A percentile compares a stretch with the other conserved stretches of the same genome.
Evolutionary conservation across 2,888 invertebrate genomes (phyloP).

Genomic region (Diogma glabrata): DNA sequence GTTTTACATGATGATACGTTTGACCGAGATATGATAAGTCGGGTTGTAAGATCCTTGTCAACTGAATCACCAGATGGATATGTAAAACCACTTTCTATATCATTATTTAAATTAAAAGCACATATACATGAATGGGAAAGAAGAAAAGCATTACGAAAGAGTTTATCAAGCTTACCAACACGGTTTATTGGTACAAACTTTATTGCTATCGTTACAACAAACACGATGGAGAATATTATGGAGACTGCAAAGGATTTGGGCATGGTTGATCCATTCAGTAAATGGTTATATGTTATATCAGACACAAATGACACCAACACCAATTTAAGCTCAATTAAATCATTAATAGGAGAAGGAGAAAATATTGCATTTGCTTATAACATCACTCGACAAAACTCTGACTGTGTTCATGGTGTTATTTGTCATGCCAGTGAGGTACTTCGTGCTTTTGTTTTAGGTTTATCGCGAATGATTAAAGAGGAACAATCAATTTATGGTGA

Average conservation of each 20-base stretch:
- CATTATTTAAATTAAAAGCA: constrained; percentile 13
- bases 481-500: constrained; percentile 61
- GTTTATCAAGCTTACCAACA: constrained; percentile 28
- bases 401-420: constrained; percentile 43
- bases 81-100: constrained; percentile 14
- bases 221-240: constrained; percentile 51
- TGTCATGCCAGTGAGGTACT: constrained; percentile 60
- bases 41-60: constrained; percentile 49
- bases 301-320: constrained; percentile 42
- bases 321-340: constrained; percentile 44
- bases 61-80: constrained; percentile 16
- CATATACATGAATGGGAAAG: constrained; percentile 19
- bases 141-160: constrained; percentile 25
- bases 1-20: constrained; percentile 62
- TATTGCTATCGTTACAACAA: constrained; percentile 46
- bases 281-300: constrained; percentile 71
- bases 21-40: constrained; percentile 51
- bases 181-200: constrained; percentile 40
- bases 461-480: constrained; percentile 54
- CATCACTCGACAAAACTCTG: constrained; percentile 36
- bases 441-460: constrained; percentile 50
- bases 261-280: constrained; percentile 59
- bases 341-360: constrained; percentile 59
- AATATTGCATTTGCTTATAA: constrained; percentile 71
- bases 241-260: constrained; percentile 52